Conservation (phyloP, 2,797 vertebrate genomes). For the Atherinosoma microstoma region DNA sequence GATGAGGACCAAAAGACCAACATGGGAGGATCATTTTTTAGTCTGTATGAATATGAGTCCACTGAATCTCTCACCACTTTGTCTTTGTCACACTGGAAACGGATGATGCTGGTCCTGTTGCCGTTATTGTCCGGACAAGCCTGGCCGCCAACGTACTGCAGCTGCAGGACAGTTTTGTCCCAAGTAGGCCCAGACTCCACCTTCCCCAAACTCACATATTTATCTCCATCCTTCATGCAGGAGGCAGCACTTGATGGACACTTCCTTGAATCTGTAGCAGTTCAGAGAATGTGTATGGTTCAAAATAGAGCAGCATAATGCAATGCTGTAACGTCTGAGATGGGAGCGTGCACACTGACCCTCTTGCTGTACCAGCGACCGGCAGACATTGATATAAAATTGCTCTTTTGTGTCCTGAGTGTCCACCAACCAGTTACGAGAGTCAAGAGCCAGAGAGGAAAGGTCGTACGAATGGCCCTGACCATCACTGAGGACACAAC, state of each 20-base stretch:
- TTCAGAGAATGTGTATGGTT: not conserved
- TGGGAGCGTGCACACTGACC: conserved; percentile 70
- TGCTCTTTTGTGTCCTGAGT: conserved; percentile 62
- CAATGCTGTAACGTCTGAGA: not conserved
- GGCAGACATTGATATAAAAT: conserved; percentile 94
- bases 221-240: conserved; percentile 82
- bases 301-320: not conserved
- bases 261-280: conserved; percentile 79
- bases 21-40: not conserved
- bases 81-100: conserved; percentile 88
- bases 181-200: conserved; percentile 79
- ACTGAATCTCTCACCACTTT: conserved; percentile 83
- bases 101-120: conserved; percentile 87
- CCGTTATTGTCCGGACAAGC: conserved; percentile 82
- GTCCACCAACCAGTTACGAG: conserved; percentile 89
- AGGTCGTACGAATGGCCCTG: conserved; percentile 91
- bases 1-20: not conserved
- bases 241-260: conserved; percentile 88
- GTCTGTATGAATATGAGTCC: not conserved
- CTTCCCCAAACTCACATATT: conserved; percentile 88
- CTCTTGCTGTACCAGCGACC: conserved; percentile 87
- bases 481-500: conserved; percentile 80
- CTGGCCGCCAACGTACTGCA: conserved; percentile 88
- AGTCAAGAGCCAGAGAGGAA: conserved; percentile 87
- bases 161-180: conserved; percentile 78